Conservation (phyloP, 2,113 vertebrate genomes). For the Benthochromis sp. region DNA sequence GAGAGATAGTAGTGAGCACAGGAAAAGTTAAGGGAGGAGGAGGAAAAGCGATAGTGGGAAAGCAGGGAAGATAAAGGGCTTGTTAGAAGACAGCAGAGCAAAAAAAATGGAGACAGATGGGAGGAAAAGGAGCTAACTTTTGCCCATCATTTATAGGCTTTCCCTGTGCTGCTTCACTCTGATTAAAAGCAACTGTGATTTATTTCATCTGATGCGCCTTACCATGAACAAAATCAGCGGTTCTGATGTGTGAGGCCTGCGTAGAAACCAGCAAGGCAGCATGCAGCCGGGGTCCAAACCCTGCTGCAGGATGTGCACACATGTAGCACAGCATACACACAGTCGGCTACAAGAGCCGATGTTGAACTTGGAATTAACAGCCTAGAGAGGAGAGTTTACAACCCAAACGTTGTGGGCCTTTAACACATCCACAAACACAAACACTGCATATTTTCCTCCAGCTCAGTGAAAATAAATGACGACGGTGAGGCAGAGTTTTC, state of each 20-base stretch:
- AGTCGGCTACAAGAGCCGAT: neutral
- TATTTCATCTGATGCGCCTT: constrained; percentile 15
- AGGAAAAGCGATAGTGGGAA: constrained; percentile 28
- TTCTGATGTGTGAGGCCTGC: constrained; percentile 22
- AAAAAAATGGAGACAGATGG: constrained; percentile 42
- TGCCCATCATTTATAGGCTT: constrained; percentile 25
- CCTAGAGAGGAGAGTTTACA: constrained; percentile 28
- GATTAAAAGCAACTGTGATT: constrained; percentile 60
- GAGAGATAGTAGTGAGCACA: neutral
- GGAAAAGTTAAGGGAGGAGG: constrained; percentile 44
- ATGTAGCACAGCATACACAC: neutral
- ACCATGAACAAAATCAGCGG: neutral
- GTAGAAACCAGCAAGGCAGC: neutral
- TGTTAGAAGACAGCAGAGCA: constrained; percentile 32
- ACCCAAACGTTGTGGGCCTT: constrained; percentile 26
- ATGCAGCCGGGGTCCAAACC: neutral
- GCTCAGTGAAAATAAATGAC: constrained; percentile 47
- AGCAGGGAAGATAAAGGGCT: constrained; percentile 37
- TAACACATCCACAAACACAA: constrained; percentile 59
- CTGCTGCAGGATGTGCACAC: neutral
- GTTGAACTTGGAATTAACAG: constrained; percentile 45
- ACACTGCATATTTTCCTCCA: constrained; percentile 36
- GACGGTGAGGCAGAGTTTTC: constrained; percentile 39
- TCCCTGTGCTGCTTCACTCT: constrained; percentile 15
- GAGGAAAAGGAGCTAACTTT: constrained; percentile 35